Percentiles rank a stretch among this genome's conserved stretches.
Evolutionary conservation across 2,797 vertebrate species (phyloP).

Genomic region (Enteromius trimaculatus): DNA sequence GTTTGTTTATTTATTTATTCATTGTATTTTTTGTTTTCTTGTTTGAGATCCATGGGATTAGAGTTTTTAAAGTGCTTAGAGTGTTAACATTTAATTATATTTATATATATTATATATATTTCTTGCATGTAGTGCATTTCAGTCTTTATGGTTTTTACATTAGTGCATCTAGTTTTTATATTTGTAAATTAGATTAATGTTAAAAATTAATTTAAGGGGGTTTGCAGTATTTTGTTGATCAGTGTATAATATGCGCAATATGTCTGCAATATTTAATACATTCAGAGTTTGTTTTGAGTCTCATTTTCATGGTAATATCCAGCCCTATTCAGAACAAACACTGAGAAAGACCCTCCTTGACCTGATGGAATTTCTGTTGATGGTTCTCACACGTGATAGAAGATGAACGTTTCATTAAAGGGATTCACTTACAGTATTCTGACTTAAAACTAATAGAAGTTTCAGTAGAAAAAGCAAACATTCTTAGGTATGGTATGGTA

Average conservation of each 20-base stretch:
- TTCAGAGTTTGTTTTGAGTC: conserved; percentile 13
- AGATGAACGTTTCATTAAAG: conserved; percentile 14
- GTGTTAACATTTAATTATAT: not conserved
- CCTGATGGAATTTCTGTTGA: conserved; percentile 7
- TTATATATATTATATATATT: too few relatives aligned
- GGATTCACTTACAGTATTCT: not conserved
- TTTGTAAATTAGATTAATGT: not conserved
- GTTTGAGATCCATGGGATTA: not conserved
- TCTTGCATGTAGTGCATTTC: not conserved
- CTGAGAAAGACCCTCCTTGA: conserved; percentile 15
- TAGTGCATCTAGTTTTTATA: not conserved
- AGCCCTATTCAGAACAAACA: conserved; percentile 8
- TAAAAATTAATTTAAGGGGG: not conserved
- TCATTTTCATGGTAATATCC: conserved; percentile 35
- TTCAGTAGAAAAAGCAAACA: conserved; percentile 12
- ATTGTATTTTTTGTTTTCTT: not conserved
- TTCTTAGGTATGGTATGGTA: not conserved
- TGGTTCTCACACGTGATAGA: conserved; percentile 36
- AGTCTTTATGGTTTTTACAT: not conserved
- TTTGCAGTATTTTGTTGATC: not conserved
- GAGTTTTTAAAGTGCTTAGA: not conserved
- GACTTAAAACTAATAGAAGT: not conserved
- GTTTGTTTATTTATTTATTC: not conserved
- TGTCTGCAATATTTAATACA: not conserved
- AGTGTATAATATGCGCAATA: not conserved